Percentiles rank a stretch among this genome's conserved stretches.
Conservation (phyloP, 1,140 invertebrate genomes). For the Drosophila guanche region DNA sequence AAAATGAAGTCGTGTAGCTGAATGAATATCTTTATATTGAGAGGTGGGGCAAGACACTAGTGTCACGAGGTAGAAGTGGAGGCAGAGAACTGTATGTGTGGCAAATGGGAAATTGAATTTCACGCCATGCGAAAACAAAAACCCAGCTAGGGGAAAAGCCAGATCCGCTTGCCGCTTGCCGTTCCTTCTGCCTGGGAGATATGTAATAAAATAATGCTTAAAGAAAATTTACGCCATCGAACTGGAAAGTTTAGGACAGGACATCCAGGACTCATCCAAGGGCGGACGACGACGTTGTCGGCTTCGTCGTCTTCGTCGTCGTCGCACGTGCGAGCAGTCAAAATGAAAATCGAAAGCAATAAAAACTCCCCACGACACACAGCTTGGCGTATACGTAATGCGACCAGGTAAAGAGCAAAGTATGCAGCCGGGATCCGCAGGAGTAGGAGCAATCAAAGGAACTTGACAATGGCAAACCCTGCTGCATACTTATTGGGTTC, state of each 20-base stretch:
- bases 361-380: slow-evolving; percentile 55
- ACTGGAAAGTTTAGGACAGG: slow-evolving; percentile 63
- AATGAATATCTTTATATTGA: slow-evolving; percentile 62
- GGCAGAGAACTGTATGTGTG: slow-evolving; percentile 41
- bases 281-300: slow-evolving; percentile 13
- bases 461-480: slow-evolving; percentile 62
- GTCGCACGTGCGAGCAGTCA: slow-evolving; percentile 74
- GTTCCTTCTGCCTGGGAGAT: slow-evolving; percentile 28
- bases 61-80: slow-evolving; percentile 6
- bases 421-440: slow-evolving; percentile 2
- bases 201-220: slow-evolving; percentile 80
- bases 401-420: slow-evolving; percentile 42
- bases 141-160: slow-evolving; percentile 55
- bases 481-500: slow-evolving; percentile 77
- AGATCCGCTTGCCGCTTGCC: slow-evolving; percentile 4
- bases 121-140: slow-evolving; percentile 76
- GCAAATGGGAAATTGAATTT: slow-evolving; percentile 80
- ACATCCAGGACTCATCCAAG: neutral
- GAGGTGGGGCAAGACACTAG: slow-evolving; percentile 27
- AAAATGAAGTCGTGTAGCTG: slow-evolving; percentile 44
- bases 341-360: slow-evolving; percentile 82
- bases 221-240: slow-evolving; percentile 75
- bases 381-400: slow-evolving; percentile 69
- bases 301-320: slow-evolving; percentile 19
- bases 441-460: slow-evolving; percentile 30